These are phyloP conservation scores for Diorhabda carinulata DNA, from an alignment of 1,140 invertebrate genomes.

Conservation along the genomic window DNA sequence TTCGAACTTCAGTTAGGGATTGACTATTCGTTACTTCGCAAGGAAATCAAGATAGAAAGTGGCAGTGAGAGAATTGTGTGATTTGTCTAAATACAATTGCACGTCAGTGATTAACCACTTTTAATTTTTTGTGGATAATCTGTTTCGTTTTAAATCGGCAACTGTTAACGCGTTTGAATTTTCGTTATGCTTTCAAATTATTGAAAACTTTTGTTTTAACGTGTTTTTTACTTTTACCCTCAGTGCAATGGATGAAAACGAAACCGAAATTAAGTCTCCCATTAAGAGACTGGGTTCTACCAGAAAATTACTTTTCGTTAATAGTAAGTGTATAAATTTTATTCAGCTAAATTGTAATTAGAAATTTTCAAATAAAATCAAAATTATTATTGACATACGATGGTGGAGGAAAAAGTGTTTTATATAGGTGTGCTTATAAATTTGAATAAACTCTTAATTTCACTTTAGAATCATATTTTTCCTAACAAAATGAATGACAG, in stretches of 20 bases:
- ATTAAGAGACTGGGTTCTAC: constrained; percentile 74
- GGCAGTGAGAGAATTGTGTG: not conserved
- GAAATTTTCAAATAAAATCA: too few relatives aligned
- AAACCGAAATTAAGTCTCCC: constrained; percentile 66
- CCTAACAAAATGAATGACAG: too few relatives aligned
- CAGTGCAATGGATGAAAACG: constrained; percentile 62
- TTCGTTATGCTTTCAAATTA: not conserved
- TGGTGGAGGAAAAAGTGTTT: too few relatives aligned
- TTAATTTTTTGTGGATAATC: not conserved
- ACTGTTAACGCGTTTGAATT: not conserved
- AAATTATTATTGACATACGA: too few relatives aligned
- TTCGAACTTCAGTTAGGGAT: not conserved
- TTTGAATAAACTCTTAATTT: too few relatives aligned
- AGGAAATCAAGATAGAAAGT: not conserved
- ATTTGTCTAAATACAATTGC: not conserved
- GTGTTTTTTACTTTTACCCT: not conserved
- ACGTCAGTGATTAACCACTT: not conserved
- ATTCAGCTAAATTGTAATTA: not conserved
- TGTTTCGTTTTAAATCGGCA: not conserved
- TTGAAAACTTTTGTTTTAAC: too few relatives aligned
- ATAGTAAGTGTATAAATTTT: constrained; percentile 59
- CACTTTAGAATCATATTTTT: too few relatives aligned
- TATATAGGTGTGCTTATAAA: too few relatives aligned
- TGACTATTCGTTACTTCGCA: not conserved
- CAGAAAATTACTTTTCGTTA: constrained; percentile 71